phyloP scores from a whole-genome alignment of 2,113 vertebrate species.

The Pithys albifrons region DNA sequence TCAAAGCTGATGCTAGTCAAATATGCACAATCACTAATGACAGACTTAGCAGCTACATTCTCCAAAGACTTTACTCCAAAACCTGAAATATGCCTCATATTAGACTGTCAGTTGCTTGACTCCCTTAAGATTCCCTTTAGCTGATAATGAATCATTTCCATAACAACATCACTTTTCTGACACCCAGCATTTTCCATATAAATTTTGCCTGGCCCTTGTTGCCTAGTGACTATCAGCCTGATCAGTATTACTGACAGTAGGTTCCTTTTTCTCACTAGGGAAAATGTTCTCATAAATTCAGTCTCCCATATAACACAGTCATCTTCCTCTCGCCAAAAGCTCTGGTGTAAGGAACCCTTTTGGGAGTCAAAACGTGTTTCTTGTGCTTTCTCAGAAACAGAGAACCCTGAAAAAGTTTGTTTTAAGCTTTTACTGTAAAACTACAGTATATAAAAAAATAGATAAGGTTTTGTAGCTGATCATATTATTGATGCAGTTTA shows the following conservation, averaged over 20 bases:
- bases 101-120: background rate
- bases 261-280: background rate
- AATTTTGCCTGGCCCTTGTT: background rate
- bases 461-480: background rate
- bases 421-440: background rate
- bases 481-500: background rate
- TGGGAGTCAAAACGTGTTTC: background rate
- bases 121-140: background rate
- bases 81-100: background rate
- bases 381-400: background rate
- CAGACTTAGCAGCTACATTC: background rate
- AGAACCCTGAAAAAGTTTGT: background rate
- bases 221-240: constrained; percentile 15
- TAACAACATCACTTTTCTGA: background rate
- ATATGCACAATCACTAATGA: background rate
- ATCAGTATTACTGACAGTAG: background rate
- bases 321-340: background rate
- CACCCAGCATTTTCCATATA: background rate
- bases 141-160: constrained; percentile 25
- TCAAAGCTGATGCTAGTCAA: background rate
- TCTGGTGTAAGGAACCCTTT: background rate
- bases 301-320: background rate
- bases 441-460: background rate
- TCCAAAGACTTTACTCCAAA: background rate
- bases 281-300: background rate